These are phyloP conservation scores for Hemicrepidius hirtus DNA, from an alignment of 2,888 invertebrate species.

Conservation along the genomic window DNA sequence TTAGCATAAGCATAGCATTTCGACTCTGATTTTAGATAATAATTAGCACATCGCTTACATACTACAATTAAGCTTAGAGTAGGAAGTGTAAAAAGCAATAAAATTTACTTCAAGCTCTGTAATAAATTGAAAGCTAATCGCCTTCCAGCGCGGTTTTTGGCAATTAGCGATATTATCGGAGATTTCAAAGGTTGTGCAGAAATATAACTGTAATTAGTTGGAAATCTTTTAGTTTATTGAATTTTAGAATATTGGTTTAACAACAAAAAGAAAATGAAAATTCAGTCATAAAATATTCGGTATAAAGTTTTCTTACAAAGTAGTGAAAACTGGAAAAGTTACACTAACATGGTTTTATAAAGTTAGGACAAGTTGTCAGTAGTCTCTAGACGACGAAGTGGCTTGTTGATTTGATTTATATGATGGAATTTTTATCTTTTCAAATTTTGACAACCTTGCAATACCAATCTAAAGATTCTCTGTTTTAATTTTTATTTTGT, in stretches of 20 bases:
- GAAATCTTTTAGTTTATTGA: background rate
- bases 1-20: background rate
- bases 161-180: slow-evolving; percentile 13
- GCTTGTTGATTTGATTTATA: slow-evolving; percentile 16
- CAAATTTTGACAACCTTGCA: background rate
- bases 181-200: background rate
- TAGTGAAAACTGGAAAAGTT: slow-evolving; percentile 28
- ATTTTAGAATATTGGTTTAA: background rate
- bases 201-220: background rate
- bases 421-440: slow-evolving; percentile 12
- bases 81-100: slow-evolving; percentile 11
- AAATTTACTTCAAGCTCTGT: background rate
- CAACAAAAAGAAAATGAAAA: slow-evolving; percentile 1
- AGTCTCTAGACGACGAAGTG: slow-evolving; percentile 6
- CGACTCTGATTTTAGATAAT: slow-evolving; percentile 1
- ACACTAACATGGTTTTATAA: slow-evolving; percentile 16
- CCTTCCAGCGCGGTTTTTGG: slow-evolving; percentile 4
- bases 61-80: background rate
- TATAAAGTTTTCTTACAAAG: background rate
- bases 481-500: too few relatives aligned
- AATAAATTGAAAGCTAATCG: slow-evolving; percentile 16
- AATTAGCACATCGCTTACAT: background rate
- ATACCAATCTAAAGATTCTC: background rate
- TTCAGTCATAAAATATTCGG: slow-evolving; percentile 15
- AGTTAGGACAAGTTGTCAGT: slow-evolving; percentile 32